These are phyloP conservation scores for Nycteola revayana DNA, from an alignment of 2,888 invertebrate species.

Conservation along the genomic window DNA sequence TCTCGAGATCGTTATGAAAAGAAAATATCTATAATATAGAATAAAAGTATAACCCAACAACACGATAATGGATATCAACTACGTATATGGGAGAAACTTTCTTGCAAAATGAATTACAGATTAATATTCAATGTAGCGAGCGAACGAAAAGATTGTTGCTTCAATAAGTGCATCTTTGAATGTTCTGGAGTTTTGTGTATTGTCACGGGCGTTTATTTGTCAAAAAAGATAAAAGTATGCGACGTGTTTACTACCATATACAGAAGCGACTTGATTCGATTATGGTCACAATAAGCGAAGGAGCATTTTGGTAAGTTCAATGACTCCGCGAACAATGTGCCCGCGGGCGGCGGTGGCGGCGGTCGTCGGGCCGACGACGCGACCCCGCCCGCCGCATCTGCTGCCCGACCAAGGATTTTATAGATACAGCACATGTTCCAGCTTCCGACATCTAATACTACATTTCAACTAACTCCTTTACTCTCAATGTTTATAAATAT, in stretches of 20 bases:
- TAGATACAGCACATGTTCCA: constrained; percentile 55
- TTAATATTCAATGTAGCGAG: constrained; percentile 18
- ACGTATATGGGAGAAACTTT: constrained; percentile 12
- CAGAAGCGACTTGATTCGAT: constrained; percentile 71
- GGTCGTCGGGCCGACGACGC: constrained; percentile 41
- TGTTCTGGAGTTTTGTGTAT: constrained; percentile 41
- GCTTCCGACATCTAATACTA: constrained; percentile 32
- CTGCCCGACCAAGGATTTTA: constrained; percentile 62
- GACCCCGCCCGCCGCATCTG: constrained; percentile 64
- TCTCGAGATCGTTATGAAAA: constrained; percentile 25
- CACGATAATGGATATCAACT: constrained; percentile 11
- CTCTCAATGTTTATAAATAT: too few species aligned
- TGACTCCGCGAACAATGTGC: constrained; percentile 75
- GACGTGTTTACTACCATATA: constrained; percentile 67
- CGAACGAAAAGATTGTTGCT: constrained; percentile 21
- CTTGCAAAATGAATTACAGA: constrained; percentile 27
- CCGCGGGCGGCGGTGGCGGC: constrained; percentile 49
- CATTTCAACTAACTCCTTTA: constrained; percentile 4
- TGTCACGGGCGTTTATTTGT: constrained; percentile 56
- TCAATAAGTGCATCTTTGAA: constrained; percentile 35
- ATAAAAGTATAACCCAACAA: constrained; percentile 7
- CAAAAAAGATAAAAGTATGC: constrained; percentile 60
- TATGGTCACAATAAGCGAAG: constrained; percentile 76
- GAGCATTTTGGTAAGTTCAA: constrained; percentile 77
- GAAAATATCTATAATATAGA: constrained; percentile 32